Conservation (phyloP, 2,113 vertebrate species). For the Sorex araneus region DNA sequence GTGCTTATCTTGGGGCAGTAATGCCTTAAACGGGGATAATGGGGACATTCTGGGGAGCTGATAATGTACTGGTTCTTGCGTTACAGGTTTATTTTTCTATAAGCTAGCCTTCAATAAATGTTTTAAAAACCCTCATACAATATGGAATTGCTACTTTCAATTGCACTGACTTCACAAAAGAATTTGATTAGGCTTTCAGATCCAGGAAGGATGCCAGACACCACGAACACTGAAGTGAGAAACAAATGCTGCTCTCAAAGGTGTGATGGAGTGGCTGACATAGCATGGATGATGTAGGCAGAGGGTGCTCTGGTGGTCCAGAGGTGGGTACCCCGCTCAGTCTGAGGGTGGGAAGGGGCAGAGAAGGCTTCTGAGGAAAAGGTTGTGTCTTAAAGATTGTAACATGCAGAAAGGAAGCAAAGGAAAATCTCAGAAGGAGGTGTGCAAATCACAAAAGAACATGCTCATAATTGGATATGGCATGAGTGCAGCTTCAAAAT, state of each 20-base stretch:
- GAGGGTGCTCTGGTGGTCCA: not conserved
- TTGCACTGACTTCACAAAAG: slow-evolving; percentile 16
- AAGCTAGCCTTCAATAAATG: slow-evolving; percentile 12
- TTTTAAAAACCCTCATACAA: not conserved
- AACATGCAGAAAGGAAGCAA: not conserved
- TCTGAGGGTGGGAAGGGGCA: not conserved
- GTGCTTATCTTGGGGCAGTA: slow-evolving; percentile 30
- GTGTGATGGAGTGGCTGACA: not conserved
- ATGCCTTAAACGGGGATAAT: not conserved
- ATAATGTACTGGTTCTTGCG: slow-evolving; percentile 35
- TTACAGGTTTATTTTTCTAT: slow-evolving; percentile 54
- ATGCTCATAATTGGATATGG: not conserved
- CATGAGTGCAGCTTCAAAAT: not conserved
- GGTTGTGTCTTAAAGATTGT: slow-evolving; percentile 35
- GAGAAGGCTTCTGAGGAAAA: slow-evolving; percentile 17
- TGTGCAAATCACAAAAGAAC: slow-evolving; percentile 19
- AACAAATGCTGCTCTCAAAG: slow-evolving; percentile 24
- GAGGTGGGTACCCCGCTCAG: not conserved
- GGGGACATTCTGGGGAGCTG: not conserved
- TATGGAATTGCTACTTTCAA: slow-evolving; percentile 53
- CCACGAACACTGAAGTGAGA: not conserved
- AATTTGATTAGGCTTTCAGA: slow-evolving; percentile 39
- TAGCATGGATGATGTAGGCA: not conserved
- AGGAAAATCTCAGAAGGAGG: slow-evolving; percentile 8
- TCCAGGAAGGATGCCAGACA: slow-evolving; percentile 21